Evolutionary conservation across 2,888 invertebrate genomes (phyloP).

Genomic region (Asteroscopus sphinx): DNA sequence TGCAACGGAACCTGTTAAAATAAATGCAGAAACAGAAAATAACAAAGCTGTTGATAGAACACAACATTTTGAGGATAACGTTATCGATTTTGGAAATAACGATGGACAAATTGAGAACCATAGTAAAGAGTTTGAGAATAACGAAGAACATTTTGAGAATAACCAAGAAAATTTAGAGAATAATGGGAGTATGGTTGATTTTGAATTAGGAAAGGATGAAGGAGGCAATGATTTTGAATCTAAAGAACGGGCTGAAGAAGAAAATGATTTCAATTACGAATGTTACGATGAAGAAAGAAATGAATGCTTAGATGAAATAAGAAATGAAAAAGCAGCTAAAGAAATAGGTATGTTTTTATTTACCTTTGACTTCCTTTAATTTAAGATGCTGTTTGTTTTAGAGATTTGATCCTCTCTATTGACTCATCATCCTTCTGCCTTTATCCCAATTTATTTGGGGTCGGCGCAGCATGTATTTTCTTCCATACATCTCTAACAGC

Average conservation of each 20-base stretch:
- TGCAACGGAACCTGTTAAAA: slow-evolving; percentile 2
- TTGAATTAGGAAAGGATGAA: slow-evolving; percentile 5
- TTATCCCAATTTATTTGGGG: too few species aligned
- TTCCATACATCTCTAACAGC: too few species aligned
- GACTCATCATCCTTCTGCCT: too few species aligned
- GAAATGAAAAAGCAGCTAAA: slow-evolving; percentile 29
- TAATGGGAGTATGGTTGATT: slow-evolving; percentile 10
- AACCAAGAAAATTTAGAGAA: background rate
- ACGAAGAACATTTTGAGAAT: background rate
- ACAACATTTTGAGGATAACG: background rate
- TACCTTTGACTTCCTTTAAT: too few species aligned
- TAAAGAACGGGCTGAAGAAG: background rate
- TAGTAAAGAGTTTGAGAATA: background rate
- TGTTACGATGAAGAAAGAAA: slow-evolving; percentile 29
- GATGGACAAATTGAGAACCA: background rate
- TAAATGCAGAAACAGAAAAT: slow-evolving; percentile 22
- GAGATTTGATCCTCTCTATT: too few species aligned
- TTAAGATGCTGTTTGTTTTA: too few species aligned
- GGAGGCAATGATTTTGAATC: background rate
- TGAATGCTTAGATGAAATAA: slow-evolving; percentile 29
- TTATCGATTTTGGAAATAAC: background rate
- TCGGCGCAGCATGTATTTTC: too few species aligned
- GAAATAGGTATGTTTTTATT: slow-evolving; percentile 21
- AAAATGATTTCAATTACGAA: slow-evolving; percentile 17
- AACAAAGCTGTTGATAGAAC: background rate